These are phyloP conservation scores for Amphipyra tragopoginis DNA, from an alignment of 2,888 invertebrate species.

Conservation along the genomic window DNA sequence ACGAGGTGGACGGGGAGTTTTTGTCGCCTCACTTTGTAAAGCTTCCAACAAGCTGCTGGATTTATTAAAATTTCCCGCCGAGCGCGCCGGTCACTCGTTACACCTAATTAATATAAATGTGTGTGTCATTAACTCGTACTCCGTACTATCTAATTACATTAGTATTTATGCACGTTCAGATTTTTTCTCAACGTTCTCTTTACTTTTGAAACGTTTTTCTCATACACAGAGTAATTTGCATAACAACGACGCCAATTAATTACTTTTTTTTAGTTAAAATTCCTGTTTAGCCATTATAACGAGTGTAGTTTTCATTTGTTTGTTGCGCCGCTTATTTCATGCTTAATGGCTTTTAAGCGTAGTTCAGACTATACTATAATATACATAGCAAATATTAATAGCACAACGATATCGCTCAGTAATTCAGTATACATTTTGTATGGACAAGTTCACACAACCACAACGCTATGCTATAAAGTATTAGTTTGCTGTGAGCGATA, in stretches of 20 bases:
- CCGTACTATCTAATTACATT: slow-evolving; percentile 46
- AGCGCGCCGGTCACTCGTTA: slow-evolving; percentile 62
- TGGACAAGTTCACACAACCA: no score
- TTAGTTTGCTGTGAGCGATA: no score
- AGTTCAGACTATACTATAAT: no score
- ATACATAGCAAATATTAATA: no score
- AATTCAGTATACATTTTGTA: no score
- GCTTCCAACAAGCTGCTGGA: slow-evolving; percentile 60
- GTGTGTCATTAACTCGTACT: slow-evolving; percentile 39
- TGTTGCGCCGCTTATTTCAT: slow-evolving; percentile 26
- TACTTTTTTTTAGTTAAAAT: slow-evolving; percentile 45
- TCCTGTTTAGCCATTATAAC: slow-evolving; percentile 42
- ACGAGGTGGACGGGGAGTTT: slow-evolving; percentile 51
- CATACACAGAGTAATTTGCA: slow-evolving; percentile 48
- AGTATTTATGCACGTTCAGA: slow-evolving; percentile 28
- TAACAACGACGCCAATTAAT: slow-evolving; percentile 54
- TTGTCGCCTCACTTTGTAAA: slow-evolving; percentile 55
- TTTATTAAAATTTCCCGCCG: slow-evolving; percentile 63
- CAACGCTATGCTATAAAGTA: no score
- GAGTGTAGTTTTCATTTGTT: slow-evolving; percentile 44
- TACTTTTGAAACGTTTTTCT: slow-evolving; percentile 34
- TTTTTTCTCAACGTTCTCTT: slow-evolving; percentile 37
- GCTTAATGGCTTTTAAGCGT: slow-evolving; percentile 41
- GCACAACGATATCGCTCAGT: no score
- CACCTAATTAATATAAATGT: slow-evolving; percentile 67